These are phyloP conservation scores for Pluvianellus socialis DNA, from an alignment of 2,113 vertebrate species.

Conservation along the genomic window DNA sequence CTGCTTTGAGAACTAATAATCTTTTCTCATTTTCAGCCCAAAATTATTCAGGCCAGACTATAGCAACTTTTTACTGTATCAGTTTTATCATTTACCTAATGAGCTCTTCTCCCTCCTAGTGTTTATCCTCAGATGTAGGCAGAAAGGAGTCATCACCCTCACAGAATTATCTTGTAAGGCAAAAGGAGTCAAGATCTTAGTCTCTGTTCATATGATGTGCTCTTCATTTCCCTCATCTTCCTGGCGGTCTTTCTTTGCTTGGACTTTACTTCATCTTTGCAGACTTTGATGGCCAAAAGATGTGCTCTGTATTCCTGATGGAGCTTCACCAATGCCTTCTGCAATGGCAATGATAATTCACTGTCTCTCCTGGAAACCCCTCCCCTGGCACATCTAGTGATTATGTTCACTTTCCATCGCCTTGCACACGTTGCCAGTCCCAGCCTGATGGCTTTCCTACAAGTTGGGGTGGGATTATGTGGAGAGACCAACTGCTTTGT, in stretches of 20 bases:
- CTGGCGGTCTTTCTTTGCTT: background rate
- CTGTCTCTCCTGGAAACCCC: background rate
- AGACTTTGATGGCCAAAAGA: background rate
- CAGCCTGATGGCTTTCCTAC: background rate
- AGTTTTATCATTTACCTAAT: background rate
- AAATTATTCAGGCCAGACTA: background rate
- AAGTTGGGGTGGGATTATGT: background rate
- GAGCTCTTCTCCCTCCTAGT: background rate
- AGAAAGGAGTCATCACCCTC: background rate
- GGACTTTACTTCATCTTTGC: background rate
- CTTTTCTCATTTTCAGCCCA: background rate
- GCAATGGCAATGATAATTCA: background rate
- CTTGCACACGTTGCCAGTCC: background rate
- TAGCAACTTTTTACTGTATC: background rate
- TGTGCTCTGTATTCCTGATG: background rate
- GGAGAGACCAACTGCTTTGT: background rate
- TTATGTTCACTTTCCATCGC: background rate
- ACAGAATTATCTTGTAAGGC: background rate
- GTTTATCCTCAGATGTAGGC: conserved; percentile 11
- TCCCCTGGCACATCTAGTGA: background rate
- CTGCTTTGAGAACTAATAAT: background rate
- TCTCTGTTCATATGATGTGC: background rate
- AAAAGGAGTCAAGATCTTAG: background rate
- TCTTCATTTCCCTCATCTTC: background rate
- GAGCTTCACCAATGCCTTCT: background rate